Conservation (phyloP, 2,888 invertebrate species). For the Ochropacha duplaris region DNA sequence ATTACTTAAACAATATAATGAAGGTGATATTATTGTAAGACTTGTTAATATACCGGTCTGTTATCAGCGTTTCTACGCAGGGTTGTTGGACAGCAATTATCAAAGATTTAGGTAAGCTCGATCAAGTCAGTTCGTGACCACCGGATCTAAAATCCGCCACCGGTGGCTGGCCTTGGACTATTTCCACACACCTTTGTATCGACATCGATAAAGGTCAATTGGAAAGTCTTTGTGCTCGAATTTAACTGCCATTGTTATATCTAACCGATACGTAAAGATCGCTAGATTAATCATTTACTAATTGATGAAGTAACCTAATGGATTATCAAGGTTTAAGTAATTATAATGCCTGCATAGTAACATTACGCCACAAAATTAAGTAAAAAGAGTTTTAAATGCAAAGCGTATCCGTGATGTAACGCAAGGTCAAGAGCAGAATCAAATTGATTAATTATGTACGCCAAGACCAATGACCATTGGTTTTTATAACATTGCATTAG, state of each 20-base stretch:
- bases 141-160: slow-evolving; percentile 73
- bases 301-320: slow-evolving; percentile 32
- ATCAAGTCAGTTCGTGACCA: slow-evolving; percentile 67
- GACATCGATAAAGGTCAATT: slow-evolving; percentile 70
- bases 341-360: neutral
- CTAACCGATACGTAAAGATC: slow-evolving; percentile 25
- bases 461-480: slow-evolving; percentile 20
- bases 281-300: slow-evolving; percentile 24
- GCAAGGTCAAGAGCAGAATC: slow-evolving; percentile 62
- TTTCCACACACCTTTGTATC: slow-evolving; percentile 64
- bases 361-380: neutral
- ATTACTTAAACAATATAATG: neutral
- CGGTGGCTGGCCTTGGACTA: slow-evolving; percentile 74
- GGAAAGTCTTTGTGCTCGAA: slow-evolving; percentile 53
- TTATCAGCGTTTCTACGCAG: slow-evolving; percentile 34
- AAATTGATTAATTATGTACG: slow-evolving; percentile 46
- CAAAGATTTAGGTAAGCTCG: slow-evolving; percentile 46
- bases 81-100: slow-evolving; percentile 53
- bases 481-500: neutral
- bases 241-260: slow-evolving; percentile 37
- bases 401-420: slow-evolving; percentile 41
- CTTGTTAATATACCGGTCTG: slow-evolving; percentile 11
- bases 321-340: slow-evolving; percentile 21
- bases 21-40: slow-evolving; percentile 2
- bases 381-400: neutral